Conservation (phyloP, 2,113 vertebrate genomes). For the Bothrops jararaca region DNA sequence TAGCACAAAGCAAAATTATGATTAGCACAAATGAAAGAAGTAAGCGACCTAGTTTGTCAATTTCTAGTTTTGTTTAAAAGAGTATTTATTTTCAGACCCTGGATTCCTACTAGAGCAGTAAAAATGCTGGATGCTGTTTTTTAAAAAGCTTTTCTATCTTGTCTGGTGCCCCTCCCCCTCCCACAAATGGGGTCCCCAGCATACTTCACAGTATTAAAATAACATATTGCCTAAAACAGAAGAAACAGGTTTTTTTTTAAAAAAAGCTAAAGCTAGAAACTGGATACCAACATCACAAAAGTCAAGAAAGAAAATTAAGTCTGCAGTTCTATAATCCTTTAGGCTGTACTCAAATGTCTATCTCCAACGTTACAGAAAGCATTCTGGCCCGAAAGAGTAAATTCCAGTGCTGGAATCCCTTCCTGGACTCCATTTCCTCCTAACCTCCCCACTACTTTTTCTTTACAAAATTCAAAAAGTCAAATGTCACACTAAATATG, state of each 20-base stretch:
- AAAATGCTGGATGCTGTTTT: slow-evolving; percentile 1
- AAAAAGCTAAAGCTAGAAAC: not conserved
- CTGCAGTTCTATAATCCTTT: not conserved
- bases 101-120: slow-evolving; percentile 24
- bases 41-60: slow-evolving; percentile 55
- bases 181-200: not conserved
- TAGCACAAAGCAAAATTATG: slow-evolving; percentile 51
- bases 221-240: not conserved
- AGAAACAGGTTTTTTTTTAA: not conserved
- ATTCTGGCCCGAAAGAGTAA: not conserved
- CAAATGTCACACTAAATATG: not conserved
- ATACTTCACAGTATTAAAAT: not conserved
- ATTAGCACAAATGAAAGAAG: slow-evolving; percentile 34
- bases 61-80: slow-evolving; percentile 52
- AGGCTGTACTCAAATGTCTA: not conserved
- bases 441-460: not conserved
- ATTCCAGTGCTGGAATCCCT: not conserved
- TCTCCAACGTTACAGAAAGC: not conserved
- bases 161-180: not conserved
- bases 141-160: not conserved
- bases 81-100: slow-evolving; percentile 30
- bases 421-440: not conserved
- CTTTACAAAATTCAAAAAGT: not conserved
- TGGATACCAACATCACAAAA: not conserved
- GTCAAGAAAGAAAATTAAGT: not conserved